Evolutionary conservation across 2,888 invertebrate genomes (phyloP), one percentile per base, ranked within the genome.

Genomic region (Dromius quadrimaculatus): DNA sequence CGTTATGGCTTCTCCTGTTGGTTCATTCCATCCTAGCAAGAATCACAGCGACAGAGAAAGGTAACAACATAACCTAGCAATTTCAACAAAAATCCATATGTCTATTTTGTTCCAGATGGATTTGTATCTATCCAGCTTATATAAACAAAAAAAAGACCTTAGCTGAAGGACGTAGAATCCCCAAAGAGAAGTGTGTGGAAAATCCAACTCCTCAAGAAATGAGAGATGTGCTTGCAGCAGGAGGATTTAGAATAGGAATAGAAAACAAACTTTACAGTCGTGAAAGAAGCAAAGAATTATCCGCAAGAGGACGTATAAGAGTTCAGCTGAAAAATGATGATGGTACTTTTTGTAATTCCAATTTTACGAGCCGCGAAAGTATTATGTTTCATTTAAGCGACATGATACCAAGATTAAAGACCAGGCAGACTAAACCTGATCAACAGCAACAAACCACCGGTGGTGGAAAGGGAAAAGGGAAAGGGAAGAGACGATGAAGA

Each of bases 181-280:
- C 93, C 0, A 95, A 95, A 82, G 87, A 90, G 1, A 89, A 90
- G 80, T 95, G 95, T 80, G 92, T 98, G 0, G 97, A 98, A 76
- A 97, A 97, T 82, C 99, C 99, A 9, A 95, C 95, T 0, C 92
- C 92, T 80, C 90, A 93, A 77, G 99, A 99, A 84, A 98, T 99
- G 72, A 88, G 93, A 73, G 98, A 98, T 85, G 96, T 98, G 1
- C 84, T 98, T 59, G 85, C 91, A 13, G 89, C 93, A 6, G 90
- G 92, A 20, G 95, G 95, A 19, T 82, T 98, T 45, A 90, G 89
- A 76, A 90, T 97, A 69, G 93, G 92, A 22, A 92, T 97, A 5
- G 98, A 98, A 83, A 94, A 94, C 77, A 98, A 98, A 83, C 85
- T 94, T 32, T 97, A 98, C 81, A 89, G 94, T 4, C 85, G 96